Conservation (phyloP, 2,113 vertebrate species). For the Bufo bufo region DNA sequence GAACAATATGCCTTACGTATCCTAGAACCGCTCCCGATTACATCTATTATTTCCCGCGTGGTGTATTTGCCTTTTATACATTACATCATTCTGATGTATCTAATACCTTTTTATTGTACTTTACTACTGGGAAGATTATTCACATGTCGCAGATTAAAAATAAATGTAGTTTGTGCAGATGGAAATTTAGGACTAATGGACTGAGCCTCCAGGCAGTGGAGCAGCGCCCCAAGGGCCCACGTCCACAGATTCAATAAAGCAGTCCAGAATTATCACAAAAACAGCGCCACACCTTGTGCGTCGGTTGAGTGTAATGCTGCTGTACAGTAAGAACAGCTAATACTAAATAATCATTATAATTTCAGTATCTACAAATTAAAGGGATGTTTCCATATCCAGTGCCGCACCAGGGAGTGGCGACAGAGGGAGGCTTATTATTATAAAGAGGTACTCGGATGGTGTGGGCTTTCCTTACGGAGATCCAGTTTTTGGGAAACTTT, state of each 20-base stretch:
- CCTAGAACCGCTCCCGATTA: neutral
- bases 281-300: no score
- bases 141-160: neutral
- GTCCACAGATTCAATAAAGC: no score
- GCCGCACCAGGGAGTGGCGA: neutral
- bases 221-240: no score
- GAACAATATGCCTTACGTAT: neutral
- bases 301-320: neutral
- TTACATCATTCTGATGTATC: neutral
- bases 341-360: neutral
- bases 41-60: neutral
- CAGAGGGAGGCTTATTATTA: neutral
- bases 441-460: no score
- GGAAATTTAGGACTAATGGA: no score
- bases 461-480: no score
- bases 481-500: no score
- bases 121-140: neutral
- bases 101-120: neutral
- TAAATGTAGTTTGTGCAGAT: neutral
- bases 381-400: neutral
- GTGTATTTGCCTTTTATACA: neutral
- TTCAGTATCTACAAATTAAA: neutral
- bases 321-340: neutral
- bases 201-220: no score
- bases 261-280: no score